A percentile compares a stretch with the other conserved stretches of the same genome.
phyloP scores from a whole-genome alignment of 2,888 invertebrate species.

The Hydroisotoma schaefferi region DNA sequence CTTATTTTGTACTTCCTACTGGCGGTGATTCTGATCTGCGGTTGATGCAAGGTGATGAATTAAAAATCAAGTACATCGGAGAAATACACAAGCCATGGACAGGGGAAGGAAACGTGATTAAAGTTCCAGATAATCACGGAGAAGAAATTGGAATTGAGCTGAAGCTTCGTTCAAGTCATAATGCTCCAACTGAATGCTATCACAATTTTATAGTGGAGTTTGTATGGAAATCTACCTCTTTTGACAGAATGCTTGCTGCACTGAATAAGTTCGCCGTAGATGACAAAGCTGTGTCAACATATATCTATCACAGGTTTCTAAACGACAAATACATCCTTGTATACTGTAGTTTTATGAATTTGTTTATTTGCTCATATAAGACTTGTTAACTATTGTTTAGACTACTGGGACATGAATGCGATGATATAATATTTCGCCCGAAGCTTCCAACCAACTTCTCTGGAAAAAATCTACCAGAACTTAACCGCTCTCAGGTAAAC shows the following conservation, averaged over 20 bases:
- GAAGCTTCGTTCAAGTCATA: conserved; percentile 70
- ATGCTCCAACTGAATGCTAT: conserved; percentile 88
- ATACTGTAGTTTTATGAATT: not conserved
- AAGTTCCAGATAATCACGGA: conserved; percentile 90
- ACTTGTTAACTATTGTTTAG: conserved; percentile 1
- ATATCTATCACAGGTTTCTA: conserved; percentile 83
- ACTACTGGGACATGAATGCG: conserved; percentile 87
- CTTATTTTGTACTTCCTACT: conserved; percentile 94
- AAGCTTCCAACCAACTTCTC: conserved; percentile 94
- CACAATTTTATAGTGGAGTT: conserved; percentile 97
- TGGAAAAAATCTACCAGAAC: conserved; percentile 93
- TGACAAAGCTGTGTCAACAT: conserved; percentile 92
- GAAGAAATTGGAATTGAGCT: conserved; percentile 97
- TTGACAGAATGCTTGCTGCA: conserved; percentile 96
- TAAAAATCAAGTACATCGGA: conserved; percentile 85
- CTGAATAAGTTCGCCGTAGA: conserved; percentile 93
- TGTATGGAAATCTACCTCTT: conserved; percentile 98
- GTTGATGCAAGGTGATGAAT: conserved; percentile 97
- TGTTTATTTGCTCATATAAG: not conserved
- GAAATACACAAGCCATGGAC: conserved; percentile 93
- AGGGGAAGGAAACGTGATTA: conserved; percentile 97
- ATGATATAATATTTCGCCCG: conserved; percentile 86
- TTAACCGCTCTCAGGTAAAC: conserved; percentile 86
- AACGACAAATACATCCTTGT: not conserved
- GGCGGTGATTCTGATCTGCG: conserved; percentile 93